Conservation (phyloP, 2,797 vertebrate genomes). For the Bradypus variegatus region DNA sequence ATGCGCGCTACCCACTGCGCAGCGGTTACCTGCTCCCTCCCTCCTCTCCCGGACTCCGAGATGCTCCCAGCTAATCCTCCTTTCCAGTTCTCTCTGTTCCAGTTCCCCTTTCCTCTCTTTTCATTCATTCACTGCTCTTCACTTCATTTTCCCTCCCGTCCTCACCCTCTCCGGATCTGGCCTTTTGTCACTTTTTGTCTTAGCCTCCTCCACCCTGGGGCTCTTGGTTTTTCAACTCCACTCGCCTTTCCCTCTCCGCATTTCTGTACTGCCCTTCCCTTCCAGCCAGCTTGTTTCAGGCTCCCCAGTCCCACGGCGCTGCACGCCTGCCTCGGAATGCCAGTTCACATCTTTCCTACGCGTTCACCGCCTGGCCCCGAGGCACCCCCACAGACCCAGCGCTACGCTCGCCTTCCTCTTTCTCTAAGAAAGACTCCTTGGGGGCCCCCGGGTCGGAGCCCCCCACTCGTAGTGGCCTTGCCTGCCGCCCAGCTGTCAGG, state of each 20-base stretch:
- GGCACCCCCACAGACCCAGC: background rate
- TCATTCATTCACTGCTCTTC: background rate
- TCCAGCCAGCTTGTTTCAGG: no score
- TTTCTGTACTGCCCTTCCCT: background rate
- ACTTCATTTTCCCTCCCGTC: background rate
- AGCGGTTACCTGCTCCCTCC: fast-evolving
- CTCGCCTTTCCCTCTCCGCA: fast-evolving
- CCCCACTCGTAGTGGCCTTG: background rate
- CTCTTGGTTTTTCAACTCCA: fast-evolving
- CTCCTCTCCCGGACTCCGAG: background rate
- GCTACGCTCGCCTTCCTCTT: background rate
- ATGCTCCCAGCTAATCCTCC: background rate
- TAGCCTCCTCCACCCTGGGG: background rate
- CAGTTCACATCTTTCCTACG: no score
- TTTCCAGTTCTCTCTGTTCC: background rate
- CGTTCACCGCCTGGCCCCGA: background rate
- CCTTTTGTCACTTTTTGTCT: background rate
- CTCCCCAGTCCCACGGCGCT: fast-evolving
- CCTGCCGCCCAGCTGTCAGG: background rate
- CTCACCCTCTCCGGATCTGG: background rate
- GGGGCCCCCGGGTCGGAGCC: background rate
- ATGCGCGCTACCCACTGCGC: fast-evolving
- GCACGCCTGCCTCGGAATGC: no score
- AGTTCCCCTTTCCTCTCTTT: background rate
- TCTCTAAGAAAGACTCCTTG: background rate